These are phyloP conservation scores for Ptyas mucosa DNA, from an alignment of 2,113 vertebrate species.

Conservation along the genomic window DNA sequence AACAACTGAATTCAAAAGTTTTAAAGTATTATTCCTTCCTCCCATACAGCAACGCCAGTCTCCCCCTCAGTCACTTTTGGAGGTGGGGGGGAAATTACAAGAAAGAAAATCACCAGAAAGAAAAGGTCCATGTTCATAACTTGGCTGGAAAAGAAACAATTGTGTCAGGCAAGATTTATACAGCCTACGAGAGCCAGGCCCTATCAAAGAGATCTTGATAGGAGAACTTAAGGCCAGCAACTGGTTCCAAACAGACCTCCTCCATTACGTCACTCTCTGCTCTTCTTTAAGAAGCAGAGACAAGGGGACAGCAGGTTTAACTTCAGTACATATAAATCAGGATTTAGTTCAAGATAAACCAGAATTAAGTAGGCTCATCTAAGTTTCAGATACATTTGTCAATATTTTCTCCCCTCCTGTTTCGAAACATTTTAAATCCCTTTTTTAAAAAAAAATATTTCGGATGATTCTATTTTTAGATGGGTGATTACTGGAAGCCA, in stretches of 20 bases:
- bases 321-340: not conserved
- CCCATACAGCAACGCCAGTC: not conserved
- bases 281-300: not conserved
- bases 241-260: not conserved
- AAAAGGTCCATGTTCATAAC: not conserved
- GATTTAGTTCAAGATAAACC: not conserved
- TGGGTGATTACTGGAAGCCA: not conserved
- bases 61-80: not conserved
- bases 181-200: not conserved
- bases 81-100: not conserved
- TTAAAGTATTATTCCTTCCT: not conserved
- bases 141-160: constrained; percentile 9
- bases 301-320: not conserved
- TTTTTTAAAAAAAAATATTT: not conserved
- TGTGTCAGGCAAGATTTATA: not conserved
- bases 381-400: not conserved
- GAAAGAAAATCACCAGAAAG: not conserved
- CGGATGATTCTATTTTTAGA: not conserved
- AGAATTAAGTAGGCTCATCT: not conserved
- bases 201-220: not conserved
- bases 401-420: not conserved
- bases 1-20: not conserved
- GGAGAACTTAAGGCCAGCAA: not conserved
- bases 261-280: not conserved
- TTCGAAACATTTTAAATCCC: not conserved